These are phyloP conservation scores for Amia ocellicauda DNA, from an alignment of 2,113 vertebrate species.

Conservation along the genomic window DNA sequence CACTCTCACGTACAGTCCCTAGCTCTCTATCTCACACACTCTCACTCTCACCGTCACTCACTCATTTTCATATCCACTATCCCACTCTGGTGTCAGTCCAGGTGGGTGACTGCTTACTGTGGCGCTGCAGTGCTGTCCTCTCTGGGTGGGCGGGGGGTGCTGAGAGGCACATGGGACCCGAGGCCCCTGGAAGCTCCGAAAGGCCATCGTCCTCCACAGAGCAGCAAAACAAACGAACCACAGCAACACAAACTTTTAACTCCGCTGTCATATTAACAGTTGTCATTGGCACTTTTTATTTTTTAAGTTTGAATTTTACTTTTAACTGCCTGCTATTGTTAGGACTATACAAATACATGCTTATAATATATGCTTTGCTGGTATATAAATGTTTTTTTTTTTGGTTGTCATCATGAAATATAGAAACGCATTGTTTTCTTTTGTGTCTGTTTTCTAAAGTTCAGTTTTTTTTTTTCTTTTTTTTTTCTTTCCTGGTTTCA, in stretches of 20 bases:
- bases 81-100: too few species aligned
- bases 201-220: too few species aligned
- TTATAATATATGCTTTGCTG: constrained; percentile 41
- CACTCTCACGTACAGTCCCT: too few species aligned
- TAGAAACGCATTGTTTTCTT: constrained; percentile 48
- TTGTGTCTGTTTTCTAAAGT: constrained; percentile 44
- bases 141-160: too few species aligned
- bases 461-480: constrained; percentile 16
- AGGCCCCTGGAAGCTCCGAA: too few species aligned
- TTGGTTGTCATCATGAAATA: constrained; percentile 51
- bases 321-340: constrained; percentile 42
- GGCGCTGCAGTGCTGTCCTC: too few species aligned
- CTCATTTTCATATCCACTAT: too few species aligned
- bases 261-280: constrained; percentile 48
- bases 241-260: constrained; percentile 37
- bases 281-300: constrained; percentile 57
- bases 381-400: too few species aligned
- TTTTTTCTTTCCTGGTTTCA: background rate
- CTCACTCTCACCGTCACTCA: too few species aligned
- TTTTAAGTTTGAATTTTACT: constrained; percentile 32
- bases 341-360: constrained; percentile 38
- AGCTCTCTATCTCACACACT: too few species aligned
- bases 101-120: too few species aligned
- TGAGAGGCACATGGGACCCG: too few species aligned
- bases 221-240: constrained; percentile 47